A percentile compares a stretch with the other conserved stretches of the same genome.
Conservation (phyloP, 1,140 invertebrate species). For the Drosophila nannoptera region DNA sequence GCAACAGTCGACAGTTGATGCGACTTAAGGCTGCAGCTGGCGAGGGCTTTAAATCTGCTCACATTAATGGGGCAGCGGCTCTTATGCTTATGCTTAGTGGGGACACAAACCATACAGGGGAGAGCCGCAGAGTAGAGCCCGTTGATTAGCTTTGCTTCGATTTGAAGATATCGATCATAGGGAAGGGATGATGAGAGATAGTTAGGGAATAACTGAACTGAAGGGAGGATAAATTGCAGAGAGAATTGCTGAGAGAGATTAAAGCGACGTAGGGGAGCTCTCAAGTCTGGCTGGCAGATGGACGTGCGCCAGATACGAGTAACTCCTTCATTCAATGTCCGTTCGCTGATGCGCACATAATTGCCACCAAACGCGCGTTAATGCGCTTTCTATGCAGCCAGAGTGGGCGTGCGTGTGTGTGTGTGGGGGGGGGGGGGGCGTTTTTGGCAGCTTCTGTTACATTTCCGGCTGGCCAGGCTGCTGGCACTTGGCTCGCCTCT, state of each 20-base stretch:
- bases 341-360: slow-evolving; percentile 59
- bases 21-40: too few species aligned
- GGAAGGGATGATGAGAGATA: too few species aligned
- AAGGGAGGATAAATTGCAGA: too few species aligned
- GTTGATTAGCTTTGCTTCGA: too few species aligned
- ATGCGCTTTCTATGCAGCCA: slow-evolving; percentile 27
- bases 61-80: too few species aligned
- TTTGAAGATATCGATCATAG: too few species aligned
- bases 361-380: slow-evolving; percentile 65
- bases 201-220: too few species aligned
- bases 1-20: not conserved
- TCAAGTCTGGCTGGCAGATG: slow-evolving; percentile 35
- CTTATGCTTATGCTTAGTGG: too few species aligned
- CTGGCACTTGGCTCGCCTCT: slow-evolving; percentile 56
- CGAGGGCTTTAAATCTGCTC: too few species aligned
- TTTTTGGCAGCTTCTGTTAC: slow-evolving; percentile 52
- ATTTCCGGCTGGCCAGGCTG: slow-evolving; percentile 52
- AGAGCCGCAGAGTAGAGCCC: too few species aligned
- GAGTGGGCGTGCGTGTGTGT: not conserved
- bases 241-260: too few species aligned
- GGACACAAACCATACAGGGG: too few species aligned
- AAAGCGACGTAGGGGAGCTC: not conserved
- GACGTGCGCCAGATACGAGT: slow-evolving; percentile 31
- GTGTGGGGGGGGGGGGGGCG: not conserved
- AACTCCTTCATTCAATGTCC: slow-evolving; percentile 13